Percentiles rank a stretch among this genome's conserved stretches.
These are phyloP conservation scores for Phalera bucephala DNA, from an alignment of 2,888 invertebrate genomes.

Conservation along the genomic window DNA sequence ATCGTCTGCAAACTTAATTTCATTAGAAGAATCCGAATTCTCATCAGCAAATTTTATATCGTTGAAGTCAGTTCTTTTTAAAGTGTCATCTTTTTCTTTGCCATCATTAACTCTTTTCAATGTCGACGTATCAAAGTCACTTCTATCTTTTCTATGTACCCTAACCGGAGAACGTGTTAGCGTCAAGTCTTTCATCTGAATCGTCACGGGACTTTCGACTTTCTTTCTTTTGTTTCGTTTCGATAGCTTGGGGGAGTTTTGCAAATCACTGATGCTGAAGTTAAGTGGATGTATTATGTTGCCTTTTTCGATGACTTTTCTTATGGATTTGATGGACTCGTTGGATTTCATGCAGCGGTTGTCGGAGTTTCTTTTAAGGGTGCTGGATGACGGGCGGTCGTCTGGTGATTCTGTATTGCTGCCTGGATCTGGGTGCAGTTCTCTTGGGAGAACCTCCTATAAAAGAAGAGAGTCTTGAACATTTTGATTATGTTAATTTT, in stretches of 20 bases:
- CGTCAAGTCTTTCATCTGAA: conserved; percentile 71
- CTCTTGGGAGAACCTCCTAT: conserved; percentile 79
- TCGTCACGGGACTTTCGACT: conserved; percentile 51
- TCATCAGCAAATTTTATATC: conserved; percentile 90
- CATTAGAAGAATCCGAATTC: conserved; percentile 81
- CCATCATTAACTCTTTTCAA: conserved; percentile 86
- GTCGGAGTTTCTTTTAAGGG: conserved; percentile 54
- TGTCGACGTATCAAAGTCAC: conserved; percentile 60
- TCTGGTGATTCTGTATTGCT: conserved; percentile 87
- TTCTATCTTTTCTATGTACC: conserved; percentile 60
- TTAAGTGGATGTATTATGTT: conserved; percentile 77
- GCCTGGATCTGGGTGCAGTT: conserved; percentile 80
- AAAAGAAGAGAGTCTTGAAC: conserved; percentile 14
- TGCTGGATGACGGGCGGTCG: conserved; percentile 75
- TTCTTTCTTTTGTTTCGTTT: conserved; percentile 64
- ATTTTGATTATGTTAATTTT: too few relatives aligned
- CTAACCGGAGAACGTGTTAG: conserved; percentile 63
- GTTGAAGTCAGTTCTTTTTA: conserved; percentile 83
- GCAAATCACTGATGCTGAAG: conserved; percentile 75
- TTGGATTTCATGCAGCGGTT: conserved; percentile 58
- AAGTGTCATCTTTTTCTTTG: conserved; percentile 84
- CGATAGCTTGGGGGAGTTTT: conserved; percentile 62
- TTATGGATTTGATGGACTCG: conserved; percentile 62
- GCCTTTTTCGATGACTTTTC: conserved; percentile 62
- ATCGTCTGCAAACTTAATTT: conserved; percentile 74